phyloP scores from a whole-genome alignment of 2,888 invertebrate species.

The Pollenia labialis region DNA sequence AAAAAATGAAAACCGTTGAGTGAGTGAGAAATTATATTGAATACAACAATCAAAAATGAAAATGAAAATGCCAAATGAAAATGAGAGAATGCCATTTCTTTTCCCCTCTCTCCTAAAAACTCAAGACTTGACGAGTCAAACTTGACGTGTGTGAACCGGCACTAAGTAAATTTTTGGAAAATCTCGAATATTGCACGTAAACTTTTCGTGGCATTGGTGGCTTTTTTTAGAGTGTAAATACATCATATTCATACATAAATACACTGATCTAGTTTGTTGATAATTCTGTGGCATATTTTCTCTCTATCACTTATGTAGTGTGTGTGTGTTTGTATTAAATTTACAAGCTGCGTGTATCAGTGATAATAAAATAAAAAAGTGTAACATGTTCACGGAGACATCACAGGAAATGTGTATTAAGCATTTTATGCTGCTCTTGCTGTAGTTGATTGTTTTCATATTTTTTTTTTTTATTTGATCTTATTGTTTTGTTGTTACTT shows the following conservation, averaged over 20 bases:
- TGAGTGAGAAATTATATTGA: too few relatives aligned
- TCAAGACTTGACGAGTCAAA: too few relatives aligned
- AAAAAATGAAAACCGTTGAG: too few relatives aligned
- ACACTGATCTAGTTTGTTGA: neutral
- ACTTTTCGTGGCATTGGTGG: too few relatives aligned
- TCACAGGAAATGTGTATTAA: conserved; percentile 72
- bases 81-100: too few relatives aligned
- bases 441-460: neutral
- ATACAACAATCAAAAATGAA: too few relatives aligned
- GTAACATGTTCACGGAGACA: conserved; percentile 56
- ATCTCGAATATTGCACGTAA: too few relatives aligned
- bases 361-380: conserved; percentile 22
- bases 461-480: conserved; percentile 28
- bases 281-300: conserved; percentile 20
- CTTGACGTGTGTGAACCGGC: too few relatives aligned
- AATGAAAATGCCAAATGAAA: too few relatives aligned
- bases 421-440: conserved; percentile 42
- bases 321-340: neutral
- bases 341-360: neutral
- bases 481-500: conserved; percentile 35
- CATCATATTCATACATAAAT: neutral
- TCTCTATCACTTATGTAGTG: neutral
- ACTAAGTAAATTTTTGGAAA: too few relatives aligned
- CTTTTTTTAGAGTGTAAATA: too few relatives aligned
- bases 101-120: too few relatives aligned